Evolutionary conservation across 2,888 invertebrate genomes (phyloP).

Genomic region (Crocallis elinguaria): DNA sequence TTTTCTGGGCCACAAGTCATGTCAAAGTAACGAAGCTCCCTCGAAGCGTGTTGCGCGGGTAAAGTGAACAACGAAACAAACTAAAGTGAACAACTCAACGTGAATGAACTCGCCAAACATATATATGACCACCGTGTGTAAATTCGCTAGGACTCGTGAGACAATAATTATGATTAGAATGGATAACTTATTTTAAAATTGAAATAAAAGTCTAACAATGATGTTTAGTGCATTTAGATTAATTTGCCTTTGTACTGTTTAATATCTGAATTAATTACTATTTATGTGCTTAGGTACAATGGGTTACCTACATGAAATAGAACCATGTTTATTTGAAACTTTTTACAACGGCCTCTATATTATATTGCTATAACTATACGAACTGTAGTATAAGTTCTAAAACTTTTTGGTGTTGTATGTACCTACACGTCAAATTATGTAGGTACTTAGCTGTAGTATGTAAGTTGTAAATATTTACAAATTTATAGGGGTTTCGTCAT

Average conservation of each 20-base stretch:
- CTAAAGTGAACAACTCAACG: slow-evolving; percentile 76
- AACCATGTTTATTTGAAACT: no score
- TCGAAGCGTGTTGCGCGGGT: slow-evolving; percentile 34
- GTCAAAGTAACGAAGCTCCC: neutral
- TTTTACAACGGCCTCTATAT: no score
- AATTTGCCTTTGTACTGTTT: slow-evolving; percentile 18
- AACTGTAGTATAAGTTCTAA: no score
- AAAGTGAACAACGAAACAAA: slow-evolving; percentile 63
- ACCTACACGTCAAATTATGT: no score
- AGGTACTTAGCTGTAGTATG: no score
- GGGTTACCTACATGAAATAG: no score
- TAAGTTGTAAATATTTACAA: no score
- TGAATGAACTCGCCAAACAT: slow-evolving; percentile 81
- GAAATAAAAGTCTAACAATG: slow-evolving; percentile 48
- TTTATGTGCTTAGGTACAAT: no score
- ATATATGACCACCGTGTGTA: slow-evolving; percentile 85
- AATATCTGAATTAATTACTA: neutral
- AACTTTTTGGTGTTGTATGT: no score
- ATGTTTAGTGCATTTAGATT: slow-evolving; percentile 43
- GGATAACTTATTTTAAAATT: slow-evolving; percentile 43
- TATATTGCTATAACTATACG: no score
- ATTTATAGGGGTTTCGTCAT: no score
- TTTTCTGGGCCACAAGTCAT: neutral
- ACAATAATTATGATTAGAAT: slow-evolving; percentile 50
- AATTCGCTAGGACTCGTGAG: slow-evolving; percentile 79